Conservation (phyloP, 2,888 invertebrate species). For the Plemyria rubiginata region DNA sequence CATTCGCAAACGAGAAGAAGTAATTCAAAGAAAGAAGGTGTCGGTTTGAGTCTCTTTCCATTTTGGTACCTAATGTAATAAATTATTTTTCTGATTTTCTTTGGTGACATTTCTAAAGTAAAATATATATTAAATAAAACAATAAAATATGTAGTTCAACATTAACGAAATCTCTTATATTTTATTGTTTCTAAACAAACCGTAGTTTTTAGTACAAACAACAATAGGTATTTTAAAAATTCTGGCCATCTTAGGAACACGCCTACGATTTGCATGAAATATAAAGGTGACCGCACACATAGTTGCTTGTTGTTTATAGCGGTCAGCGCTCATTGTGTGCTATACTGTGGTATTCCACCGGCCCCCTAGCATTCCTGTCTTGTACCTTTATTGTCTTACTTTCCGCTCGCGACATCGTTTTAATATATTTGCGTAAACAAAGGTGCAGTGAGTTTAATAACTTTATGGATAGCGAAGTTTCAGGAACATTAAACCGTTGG, state of each 20-base stretch:
- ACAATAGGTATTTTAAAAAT: not conserved
- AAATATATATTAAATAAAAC: too few relatives aligned
- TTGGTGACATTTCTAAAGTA: too few relatives aligned
- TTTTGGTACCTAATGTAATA: too few relatives aligned
- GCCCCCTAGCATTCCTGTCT: constrained; percentile 74
- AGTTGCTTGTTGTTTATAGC: constrained; percentile 81
- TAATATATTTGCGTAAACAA: constrained; percentile 70
- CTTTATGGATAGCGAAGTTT: constrained; percentile 23
- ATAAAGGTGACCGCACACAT: constrained; percentile 83
- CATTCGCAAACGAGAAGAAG: too few relatives aligned
- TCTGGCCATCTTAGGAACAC: constrained; percentile 32
- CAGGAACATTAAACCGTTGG: constrained; percentile 3
- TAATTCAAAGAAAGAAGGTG: too few relatives aligned
- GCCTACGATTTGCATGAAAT: constrained; percentile 80
- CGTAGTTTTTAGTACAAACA: too few relatives aligned
- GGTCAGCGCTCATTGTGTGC: constrained; percentile 73
- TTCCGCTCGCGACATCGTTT: constrained; percentile 74
- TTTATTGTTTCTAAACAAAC: too few relatives aligned
- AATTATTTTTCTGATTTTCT: too few relatives aligned
- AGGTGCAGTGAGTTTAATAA: constrained; percentile 46
- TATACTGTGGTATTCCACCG: constrained; percentile 43
- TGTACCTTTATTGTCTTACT: constrained; percentile 81
- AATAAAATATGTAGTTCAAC: too few relatives aligned
- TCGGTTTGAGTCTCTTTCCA: too few relatives aligned
- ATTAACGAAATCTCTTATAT: too few relatives aligned